phyloP scores from a whole-genome alignment of 2,888 invertebrate species.

The Plebejus melissa region DNA sequence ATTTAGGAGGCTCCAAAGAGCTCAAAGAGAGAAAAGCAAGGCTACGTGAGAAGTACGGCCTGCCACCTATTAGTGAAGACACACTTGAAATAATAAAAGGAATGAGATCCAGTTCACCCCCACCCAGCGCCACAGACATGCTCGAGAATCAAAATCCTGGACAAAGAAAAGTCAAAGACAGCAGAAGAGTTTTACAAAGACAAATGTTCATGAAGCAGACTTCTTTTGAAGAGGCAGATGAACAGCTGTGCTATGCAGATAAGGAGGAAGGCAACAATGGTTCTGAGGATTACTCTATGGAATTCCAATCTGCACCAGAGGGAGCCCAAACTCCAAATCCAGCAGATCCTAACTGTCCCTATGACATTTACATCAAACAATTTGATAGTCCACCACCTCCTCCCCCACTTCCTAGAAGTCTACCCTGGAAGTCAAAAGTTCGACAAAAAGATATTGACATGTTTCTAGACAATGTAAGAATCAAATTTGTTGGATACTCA shows the following conservation, averaged over 20 bases:
- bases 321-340: slow-evolving; percentile 57
- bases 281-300: slow-evolving; percentile 81
- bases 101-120: slow-evolving; percentile 97
- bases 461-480: slow-evolving; percentile 93
- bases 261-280: slow-evolving; percentile 81
- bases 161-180: slow-evolving; percentile 75
- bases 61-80: slow-evolving; percentile 92
- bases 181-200: slow-evolving; percentile 83
- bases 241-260: slow-evolving; percentile 84
- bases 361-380: slow-evolving; percentile 67
- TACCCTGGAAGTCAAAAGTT: slow-evolving; percentile 98
- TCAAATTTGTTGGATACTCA: slow-evolving; percentile 97
- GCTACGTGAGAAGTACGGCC: slow-evolving; percentile 83
- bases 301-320: slow-evolving; percentile 76
- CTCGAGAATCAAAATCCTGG: slow-evolving; percentile 91
- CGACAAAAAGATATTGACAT: slow-evolving; percentile 94
- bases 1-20: slow-evolving; percentile 93
- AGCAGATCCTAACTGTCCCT: slow-evolving; percentile 57
- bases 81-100: slow-evolving; percentile 95
- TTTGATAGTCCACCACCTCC: slow-evolving; percentile 72
- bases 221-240: slow-evolving; percentile 89
- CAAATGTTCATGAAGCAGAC: slow-evolving; percentile 94
- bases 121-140: slow-evolving; percentile 93
- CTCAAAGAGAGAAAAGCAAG: slow-evolving; percentile 87
- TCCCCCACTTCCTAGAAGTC: slow-evolving; percentile 76